A percentile compares a stretch with the other conserved stretches of the same genome.
These are phyloP conservation scores for Crypturellus undulatus DNA, from an alignment of 2,113 vertebrate genomes.

Conservation along the genomic window DNA sequence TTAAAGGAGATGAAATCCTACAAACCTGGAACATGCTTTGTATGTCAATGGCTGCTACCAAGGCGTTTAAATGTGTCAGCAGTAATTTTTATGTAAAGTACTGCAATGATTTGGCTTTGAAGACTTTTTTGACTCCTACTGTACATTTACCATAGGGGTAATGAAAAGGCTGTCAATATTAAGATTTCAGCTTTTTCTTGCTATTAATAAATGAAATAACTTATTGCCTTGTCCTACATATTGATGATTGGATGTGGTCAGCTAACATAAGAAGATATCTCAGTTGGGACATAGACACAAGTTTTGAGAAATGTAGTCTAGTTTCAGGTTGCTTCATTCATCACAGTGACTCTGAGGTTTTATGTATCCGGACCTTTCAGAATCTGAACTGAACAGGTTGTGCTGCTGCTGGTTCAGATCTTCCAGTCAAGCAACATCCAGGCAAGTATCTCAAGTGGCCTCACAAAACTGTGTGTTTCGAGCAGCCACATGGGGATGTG, in stretches of 20 bases:
- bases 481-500: not conserved
- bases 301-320: not conserved
- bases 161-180: not conserved
- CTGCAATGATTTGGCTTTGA: not conserved
- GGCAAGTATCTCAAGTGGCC: not conserved
- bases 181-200: not conserved
- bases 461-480: not conserved
- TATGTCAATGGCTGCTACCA: not conserved
- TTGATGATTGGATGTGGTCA: not conserved
- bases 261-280: not conserved
- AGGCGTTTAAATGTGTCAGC: not conserved
- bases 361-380: not conserved
- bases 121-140: not conserved
- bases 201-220: not conserved
- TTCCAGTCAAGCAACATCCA: not conserved
- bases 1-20: not conserved
- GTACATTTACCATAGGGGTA: not conserved
- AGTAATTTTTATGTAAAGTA: not conserved
- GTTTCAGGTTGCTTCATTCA: not conserved
- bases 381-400: not conserved
- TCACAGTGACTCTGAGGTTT: not conserved
- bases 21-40: not conserved
- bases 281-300: not conserved
- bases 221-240: not conserved
- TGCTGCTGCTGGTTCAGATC: not conserved